Base-by-base conservation (phyloP, 2,797 vertebrate species). In the Mormyrus hasselquistii region DNA sequence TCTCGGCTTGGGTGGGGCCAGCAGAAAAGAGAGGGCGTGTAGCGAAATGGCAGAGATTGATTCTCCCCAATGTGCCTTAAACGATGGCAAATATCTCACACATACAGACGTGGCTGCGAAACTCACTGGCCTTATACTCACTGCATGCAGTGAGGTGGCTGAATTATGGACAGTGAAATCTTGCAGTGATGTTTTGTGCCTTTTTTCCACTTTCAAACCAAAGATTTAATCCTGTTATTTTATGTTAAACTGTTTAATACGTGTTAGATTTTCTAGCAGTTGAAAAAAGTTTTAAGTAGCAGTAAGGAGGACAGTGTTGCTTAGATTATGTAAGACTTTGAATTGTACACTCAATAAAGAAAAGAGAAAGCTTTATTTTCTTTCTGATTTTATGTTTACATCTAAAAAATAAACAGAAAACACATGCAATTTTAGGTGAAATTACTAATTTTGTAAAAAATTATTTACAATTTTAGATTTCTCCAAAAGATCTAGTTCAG, bases 381-480 rank as follows among this genome's bases (percentile, higher is more conserved):
- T 47, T 86, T 52, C 22, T 55, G 22, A 52, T 49, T 84, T 52
- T 52, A 59, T 59, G 57, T 86, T 86, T 52, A 29, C 49, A 50
- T 53, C 49, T 25, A 85, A 29, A 52, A 73, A 84, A 84, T 22
- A 41, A 87, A 87, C 52, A n/a, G 14, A 34, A 41, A 52, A 89
- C 14, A 25, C 53, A 41, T 82, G 65, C 38, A 9, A 38, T 73
- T 86, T 89, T 89, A 69, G 25, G 62, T 86, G 65, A 89, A 52
- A 89, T 38, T 19, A 65, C 65, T 69, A 85, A 50, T 89, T 65
- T 84, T 47, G 12, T 16, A 44, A 89, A 19, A 69, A 59, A 87
- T 59, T 89, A 87, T 89, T 87, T 79, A 89, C 85, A 89, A 87
- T 89, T 87, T 55, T 65, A 87, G 65, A 16, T 44, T 57, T 79